Evolutionary conservation across 2,797 vertebrate species (phyloP).

Genomic region (Astyanax mexicanus): DNA sequence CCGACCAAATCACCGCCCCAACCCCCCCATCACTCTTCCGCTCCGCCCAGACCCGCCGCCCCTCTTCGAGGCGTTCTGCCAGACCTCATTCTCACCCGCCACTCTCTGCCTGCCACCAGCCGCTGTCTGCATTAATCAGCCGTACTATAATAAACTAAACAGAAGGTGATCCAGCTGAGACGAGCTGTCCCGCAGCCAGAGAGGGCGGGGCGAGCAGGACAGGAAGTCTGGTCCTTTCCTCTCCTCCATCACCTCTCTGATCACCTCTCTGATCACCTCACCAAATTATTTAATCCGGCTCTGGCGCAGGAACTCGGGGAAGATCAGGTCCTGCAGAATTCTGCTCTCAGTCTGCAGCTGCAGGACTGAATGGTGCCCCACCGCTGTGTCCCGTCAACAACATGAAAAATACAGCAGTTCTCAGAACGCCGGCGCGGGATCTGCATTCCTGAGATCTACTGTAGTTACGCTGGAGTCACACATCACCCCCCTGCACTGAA

Average conservation of each 20-base stretch:
- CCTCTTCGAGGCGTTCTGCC: neutral
- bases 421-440: neutral
- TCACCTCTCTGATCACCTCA: slow-evolving; percentile 71
- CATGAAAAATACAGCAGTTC: neutral
- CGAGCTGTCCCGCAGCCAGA: slow-evolving; percentile 54
- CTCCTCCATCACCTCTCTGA: slow-evolving; percentile 66
- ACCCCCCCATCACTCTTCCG: too few relatives aligned
- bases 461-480: neutral
- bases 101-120: slow-evolving; percentile 9
- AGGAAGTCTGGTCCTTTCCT: slow-evolving; percentile 67
- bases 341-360: slow-evolving; percentile 19
- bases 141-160: slow-evolving; percentile 68
- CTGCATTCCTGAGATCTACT: neutral
- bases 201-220: slow-evolving; percentile 42
- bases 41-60: neutral
- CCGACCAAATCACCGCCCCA: too few relatives aligned
- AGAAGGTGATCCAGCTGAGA: slow-evolving; percentile 63
- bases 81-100: slow-evolving; percentile 26
- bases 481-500: neutral
- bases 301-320: slow-evolving; percentile 17
- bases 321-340: slow-evolving; percentile 28
- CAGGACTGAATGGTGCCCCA: neutral
- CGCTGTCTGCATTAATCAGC: slow-evolving; percentile 58
- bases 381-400: slow-evolving; percentile 22
- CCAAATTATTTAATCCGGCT: slow-evolving; percentile 73